Conservation (phyloP, 1,140 invertebrate species). For the Hydropsyche tenuis region DNA sequence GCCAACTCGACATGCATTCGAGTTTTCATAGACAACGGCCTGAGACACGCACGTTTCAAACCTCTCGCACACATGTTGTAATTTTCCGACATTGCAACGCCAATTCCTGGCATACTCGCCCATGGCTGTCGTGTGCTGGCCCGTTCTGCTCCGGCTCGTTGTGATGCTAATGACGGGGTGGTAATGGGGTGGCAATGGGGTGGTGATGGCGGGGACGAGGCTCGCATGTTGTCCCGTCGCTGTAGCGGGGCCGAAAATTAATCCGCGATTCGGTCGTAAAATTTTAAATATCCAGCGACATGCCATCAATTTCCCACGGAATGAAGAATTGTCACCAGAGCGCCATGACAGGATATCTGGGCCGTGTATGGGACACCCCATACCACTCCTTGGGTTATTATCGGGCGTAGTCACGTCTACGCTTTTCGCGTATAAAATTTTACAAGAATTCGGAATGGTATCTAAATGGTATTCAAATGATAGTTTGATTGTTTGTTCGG, state of each 20-base stretch:
- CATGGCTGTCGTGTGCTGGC: neutral
- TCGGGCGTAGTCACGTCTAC: too few species aligned
- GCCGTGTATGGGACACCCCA: conserved; percentile 6
- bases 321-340: conserved; percentile 50
- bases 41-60: neutral
- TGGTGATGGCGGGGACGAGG: conserved; percentile 8
- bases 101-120: neutral
- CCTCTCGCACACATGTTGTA: too few species aligned
- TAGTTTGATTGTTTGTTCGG: too few species aligned
- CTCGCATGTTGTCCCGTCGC: conserved; percentile 31
- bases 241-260: conserved; percentile 40
- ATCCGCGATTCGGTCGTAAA: conserved; percentile 45
- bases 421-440: too few species aligned
- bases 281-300: conserved; percentile 48
- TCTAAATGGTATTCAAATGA: too few species aligned
- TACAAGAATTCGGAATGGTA: too few species aligned
- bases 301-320: conserved; percentile 46
- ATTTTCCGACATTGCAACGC: too few species aligned
- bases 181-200: neutral
- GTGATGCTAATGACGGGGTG: conserved; percentile 16
- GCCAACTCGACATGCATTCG: too few species aligned
- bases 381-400: neutral
- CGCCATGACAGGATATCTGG: conserved; percentile 33
- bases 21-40: too few species aligned
- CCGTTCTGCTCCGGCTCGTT: neutral